These are phyloP conservation scores for Hanleya hanleyi DNA, from an alignment of 2,888 invertebrate genomes.

Conservation along the genomic window DNA sequence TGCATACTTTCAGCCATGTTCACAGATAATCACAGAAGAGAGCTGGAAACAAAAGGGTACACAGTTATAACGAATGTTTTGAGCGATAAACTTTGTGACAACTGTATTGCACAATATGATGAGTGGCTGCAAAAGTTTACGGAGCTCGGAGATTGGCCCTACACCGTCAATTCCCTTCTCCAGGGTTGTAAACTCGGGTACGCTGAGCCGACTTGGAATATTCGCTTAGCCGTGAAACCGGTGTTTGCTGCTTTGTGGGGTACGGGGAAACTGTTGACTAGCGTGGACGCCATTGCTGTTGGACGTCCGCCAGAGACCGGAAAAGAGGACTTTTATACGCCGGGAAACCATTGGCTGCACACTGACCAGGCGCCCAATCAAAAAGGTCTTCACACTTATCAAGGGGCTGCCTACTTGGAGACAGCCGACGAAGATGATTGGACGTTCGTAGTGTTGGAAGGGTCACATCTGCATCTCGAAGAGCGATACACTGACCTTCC, in stretches of 20 bases:
- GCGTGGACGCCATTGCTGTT: constrained; percentile 63
- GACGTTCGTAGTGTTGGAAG: constrained; percentile 45
- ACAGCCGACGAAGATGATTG: constrained; percentile 47
- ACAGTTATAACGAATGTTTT: constrained; percentile 52
- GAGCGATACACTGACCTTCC: constrained; percentile 35
- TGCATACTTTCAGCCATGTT: no score
- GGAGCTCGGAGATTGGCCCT: constrained; percentile 42
- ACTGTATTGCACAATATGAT: constrained; percentile 41
- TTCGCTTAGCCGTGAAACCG: constrained; percentile 50
- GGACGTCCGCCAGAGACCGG: constrained; percentile 64
- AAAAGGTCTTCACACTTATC: constrained; percentile 62
- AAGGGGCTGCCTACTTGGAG: constrained; percentile 57
- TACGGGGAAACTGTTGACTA: constrained; percentile 60
- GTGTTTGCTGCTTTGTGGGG: constrained; percentile 63
- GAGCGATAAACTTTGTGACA: constrained; percentile 44
- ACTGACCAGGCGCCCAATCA: constrained; percentile 54
- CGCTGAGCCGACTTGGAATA: constrained; percentile 56
- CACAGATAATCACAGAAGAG: constrained; percentile 2
- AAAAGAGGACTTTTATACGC: constrained; percentile 46
- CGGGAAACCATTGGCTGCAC: constrained; percentile 57
- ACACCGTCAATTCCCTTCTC: constrained; percentile 49
- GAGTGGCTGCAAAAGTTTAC: constrained; percentile 52
- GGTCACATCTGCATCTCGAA: constrained; percentile 43
- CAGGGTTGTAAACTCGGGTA: constrained; percentile 58
- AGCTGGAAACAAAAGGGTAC: constrained; percentile 50